phyloP scores from a whole-genome alignment of 2,113 vertebrate species.

The Fukomys damarensis region DNA sequence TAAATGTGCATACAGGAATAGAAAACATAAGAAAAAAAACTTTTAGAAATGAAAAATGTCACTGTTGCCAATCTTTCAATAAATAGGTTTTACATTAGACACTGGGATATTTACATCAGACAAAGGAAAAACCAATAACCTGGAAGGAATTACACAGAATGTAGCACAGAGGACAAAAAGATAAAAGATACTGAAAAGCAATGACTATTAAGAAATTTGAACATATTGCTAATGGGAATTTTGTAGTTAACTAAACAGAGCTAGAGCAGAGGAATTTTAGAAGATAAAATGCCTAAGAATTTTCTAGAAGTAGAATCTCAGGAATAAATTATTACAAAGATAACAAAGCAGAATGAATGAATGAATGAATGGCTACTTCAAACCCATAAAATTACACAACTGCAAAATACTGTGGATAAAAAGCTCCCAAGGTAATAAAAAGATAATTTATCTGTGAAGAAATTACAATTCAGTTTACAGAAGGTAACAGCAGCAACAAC shows the following conservation, averaged over 20 bases:
- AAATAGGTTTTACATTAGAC: neutral
- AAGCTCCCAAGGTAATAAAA: neutral
- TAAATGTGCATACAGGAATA: neutral
- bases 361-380: neutral
- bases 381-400: slow-evolving; percentile 10
- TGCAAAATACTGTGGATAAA: neutral
- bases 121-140: neutral
- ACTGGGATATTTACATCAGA: neutral
- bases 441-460: neutral
- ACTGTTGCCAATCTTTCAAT: neutral
- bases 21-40: neutral
- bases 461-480: neutral
- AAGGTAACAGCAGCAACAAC: neutral
- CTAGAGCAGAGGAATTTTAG: neutral
- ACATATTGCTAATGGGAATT: neutral
- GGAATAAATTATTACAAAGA: neutral
- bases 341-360: slow-evolving; percentile 13
- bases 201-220: slow-evolving; percentile 1
- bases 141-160: neutral
- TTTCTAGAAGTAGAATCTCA: neutral
- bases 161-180: neutral
- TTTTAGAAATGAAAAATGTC: slow-evolving; percentile 25
- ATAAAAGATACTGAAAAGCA: neutral
- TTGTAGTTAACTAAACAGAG: neutral
- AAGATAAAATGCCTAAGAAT: neutral